Evolutionary conservation across 2,888 invertebrate species (phyloP).

Genomic region (Amiota minor): DNA sequence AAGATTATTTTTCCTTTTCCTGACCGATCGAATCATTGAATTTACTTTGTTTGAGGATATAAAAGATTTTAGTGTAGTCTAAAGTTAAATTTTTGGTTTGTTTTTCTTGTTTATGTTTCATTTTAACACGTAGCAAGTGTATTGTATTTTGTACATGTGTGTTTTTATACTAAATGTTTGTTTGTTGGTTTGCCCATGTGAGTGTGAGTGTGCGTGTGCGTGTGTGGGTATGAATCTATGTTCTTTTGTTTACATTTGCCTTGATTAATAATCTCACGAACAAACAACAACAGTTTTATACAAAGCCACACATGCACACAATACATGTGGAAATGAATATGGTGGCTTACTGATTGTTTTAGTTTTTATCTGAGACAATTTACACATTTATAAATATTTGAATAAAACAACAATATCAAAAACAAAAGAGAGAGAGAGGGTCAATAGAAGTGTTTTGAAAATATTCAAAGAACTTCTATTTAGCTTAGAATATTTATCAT

Average conservation of each 20-base stretch:
- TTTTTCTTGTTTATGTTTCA: not conserved
- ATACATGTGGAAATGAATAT: not conserved
- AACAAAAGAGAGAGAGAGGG: not conserved
- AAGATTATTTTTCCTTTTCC: too few species aligned
- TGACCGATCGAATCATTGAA: too few species aligned
- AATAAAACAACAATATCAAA: not conserved
- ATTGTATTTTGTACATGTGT: conserved; percentile 13
- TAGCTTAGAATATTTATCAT: too few species aligned
- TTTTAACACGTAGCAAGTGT: not conserved
- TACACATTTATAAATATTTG: not conserved
- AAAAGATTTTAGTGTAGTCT: not conserved
- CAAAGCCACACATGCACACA: too few species aligned
- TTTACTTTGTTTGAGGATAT: too few species aligned
- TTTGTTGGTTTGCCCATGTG: conserved; percentile 2
- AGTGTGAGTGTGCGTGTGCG: not conserved
- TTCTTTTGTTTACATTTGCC: conserved; percentile 25
- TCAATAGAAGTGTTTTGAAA: not conserved
- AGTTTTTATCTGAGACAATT: not conserved
- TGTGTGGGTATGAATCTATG: conserved; percentile 4
- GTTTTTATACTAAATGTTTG: not conserved
- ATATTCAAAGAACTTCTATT: too few species aligned
- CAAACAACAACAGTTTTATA: not conserved
- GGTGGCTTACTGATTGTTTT: not conserved
- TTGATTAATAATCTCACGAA: conserved; percentile 29
- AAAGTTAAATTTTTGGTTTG: not conserved